Evolutionary conservation across 2,113 vertebrate species (phyloP).

Genomic region (Promerops cafer): DNA sequence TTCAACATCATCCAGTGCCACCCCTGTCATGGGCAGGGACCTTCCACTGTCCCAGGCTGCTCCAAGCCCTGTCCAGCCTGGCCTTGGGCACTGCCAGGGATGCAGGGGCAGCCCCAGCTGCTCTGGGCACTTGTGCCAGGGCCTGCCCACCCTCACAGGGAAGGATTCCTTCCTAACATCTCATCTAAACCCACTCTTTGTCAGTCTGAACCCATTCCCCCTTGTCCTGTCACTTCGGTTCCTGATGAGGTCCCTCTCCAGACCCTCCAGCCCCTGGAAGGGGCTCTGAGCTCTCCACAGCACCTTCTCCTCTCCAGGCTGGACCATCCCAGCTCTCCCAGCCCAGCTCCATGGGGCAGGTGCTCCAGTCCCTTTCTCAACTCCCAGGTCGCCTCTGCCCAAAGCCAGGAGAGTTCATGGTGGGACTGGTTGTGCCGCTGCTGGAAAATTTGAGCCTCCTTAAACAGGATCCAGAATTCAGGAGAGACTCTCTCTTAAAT

Average conservation of each 20-base stretch:
- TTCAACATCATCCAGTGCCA: background rate
- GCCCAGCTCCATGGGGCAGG: background rate
- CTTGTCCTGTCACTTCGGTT: background rate
- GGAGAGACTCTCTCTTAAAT: background rate
- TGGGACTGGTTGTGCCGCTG: background rate
- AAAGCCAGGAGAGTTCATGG: background rate
- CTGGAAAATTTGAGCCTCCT: background rate
- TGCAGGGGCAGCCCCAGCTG: background rate
- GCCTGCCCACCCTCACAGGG: background rate
- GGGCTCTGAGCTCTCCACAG: background rate
- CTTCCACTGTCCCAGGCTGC: background rate
- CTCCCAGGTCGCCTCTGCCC: background rate
- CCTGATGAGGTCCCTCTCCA: background rate
- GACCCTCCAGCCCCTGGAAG: background rate
- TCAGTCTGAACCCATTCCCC: too few species aligned
- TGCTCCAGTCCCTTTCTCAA: background rate
- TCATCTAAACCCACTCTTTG: background rate
- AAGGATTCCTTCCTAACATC: background rate
- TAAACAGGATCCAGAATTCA: background rate
- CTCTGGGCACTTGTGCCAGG: background rate
- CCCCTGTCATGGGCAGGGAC: background rate
- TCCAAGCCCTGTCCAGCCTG: background rate
- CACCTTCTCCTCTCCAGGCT: background rate
- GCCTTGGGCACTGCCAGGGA: background rate
- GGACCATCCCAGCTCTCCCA: background rate